A percentile compares a stretch with the other conserved stretches of the same genome.
These are phyloP conservation scores for Chlorodrepanis virens DNA, from an alignment of 2,113 vertebrate genomes.

Conservation along the genomic window DNA sequence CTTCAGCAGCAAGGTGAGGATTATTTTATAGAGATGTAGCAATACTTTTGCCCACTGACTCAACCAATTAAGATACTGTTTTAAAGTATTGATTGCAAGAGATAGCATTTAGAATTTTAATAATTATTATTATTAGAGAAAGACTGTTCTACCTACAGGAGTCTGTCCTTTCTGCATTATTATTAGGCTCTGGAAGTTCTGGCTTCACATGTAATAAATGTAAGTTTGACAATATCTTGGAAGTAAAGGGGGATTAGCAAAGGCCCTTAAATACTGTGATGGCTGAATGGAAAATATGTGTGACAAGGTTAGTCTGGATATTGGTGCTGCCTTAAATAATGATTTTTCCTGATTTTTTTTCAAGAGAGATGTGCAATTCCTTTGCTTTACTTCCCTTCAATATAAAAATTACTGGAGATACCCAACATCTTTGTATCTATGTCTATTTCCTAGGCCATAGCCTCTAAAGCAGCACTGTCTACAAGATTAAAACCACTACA, in stretches of 20 bases:
- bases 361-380: background rate
- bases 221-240: background rate
- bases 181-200: background rate
- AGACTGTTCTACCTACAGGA: background rate
- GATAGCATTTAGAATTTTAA: background rate
- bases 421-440: background rate
- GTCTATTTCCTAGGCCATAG: background rate
- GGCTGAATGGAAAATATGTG: background rate
- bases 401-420: background rate
- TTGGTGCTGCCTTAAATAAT: background rate
- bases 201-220: background rate
- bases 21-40: background rate
- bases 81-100: background rate
- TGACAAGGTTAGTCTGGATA: background rate
- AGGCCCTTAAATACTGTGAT: background rate
- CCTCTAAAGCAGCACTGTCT: background rate
- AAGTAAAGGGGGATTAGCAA: background rate
- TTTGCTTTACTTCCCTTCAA: background rate
- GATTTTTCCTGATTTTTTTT: background rate
- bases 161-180: background rate
- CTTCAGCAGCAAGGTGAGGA: background rate
- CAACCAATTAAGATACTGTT: background rate
- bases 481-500: background rate
- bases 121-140: background rate
- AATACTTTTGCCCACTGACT: background rate